Conservation (phyloP, 1,140 invertebrate genomes). For the Sinella curviseta region DNA sequence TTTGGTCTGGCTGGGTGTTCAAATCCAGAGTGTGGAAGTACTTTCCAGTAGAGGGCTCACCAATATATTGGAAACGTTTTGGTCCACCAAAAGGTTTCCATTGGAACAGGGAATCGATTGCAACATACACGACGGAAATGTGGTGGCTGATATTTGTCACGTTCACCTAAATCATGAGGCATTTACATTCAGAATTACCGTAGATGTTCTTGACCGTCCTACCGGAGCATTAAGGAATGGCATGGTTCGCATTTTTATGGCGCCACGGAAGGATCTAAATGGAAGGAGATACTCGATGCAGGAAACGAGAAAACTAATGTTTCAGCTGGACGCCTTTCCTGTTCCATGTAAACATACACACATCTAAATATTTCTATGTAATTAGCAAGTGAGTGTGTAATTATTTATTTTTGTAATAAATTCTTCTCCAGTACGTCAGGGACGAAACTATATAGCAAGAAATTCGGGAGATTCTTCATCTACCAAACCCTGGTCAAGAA, state of each 20-base stretch:
- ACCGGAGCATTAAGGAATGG: too few relatives aligned
- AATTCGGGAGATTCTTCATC: not conserved
- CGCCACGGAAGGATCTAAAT: constrained; percentile 68
- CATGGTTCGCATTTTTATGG: constrained; percentile 75
- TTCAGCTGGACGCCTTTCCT: constrained; percentile 76
- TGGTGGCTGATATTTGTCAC: not conserved
- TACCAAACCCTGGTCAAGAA: not conserved
- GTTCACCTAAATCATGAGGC: not conserved
- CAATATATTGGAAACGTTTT: not conserved
- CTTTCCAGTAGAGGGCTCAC: not conserved
- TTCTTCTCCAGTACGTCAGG: too few relatives aligned
- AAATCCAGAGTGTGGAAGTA: not conserved
- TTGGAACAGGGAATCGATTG: not conserved
- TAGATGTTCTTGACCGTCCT: too few relatives aligned
- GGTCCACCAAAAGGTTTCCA: not conserved
- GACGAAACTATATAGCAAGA: not conserved
- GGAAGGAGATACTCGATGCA: constrained; percentile 64
- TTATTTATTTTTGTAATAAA: too few relatives aligned
- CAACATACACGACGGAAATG: constrained; percentile 1
- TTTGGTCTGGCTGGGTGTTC: not conserved
- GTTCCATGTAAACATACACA: too few relatives aligned
- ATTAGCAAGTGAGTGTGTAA: too few relatives aligned
- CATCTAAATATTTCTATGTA: too few relatives aligned
- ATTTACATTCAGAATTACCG: constrained; percentile 1
- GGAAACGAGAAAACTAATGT: constrained; percentile 69